Evolutionary conservation across 53 echinoderm and acorn worm genomes (phyloP).

Genomic region (Hippasteria phrygiana): DNA sequence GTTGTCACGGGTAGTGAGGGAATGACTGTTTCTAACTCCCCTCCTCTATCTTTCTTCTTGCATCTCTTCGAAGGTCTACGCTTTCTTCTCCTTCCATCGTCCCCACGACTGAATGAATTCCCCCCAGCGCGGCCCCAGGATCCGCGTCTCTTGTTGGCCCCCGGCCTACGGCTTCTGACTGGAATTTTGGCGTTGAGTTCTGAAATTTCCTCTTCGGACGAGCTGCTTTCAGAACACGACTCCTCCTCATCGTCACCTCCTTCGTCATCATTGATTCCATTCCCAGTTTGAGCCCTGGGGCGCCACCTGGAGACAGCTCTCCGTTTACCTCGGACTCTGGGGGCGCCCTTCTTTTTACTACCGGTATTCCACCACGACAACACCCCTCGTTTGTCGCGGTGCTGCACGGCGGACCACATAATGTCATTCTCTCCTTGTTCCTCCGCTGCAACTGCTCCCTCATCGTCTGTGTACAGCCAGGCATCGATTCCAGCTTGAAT

Average conservation of each 20-base stretch:
- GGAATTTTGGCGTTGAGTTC: not conserved
- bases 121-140: not conserved
- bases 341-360: not conserved
- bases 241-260: not conserved
- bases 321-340: not conserved
- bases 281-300: not conserved
- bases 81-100: not conserved
- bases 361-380: not conserved
- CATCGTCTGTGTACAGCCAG: not conserved
- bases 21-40: not conserved
- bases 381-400: not conserved
- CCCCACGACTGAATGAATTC: not conserved
- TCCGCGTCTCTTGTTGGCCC: not conserved
- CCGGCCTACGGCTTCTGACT: not conserved
- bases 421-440: not conserved
- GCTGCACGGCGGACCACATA: not conserved
- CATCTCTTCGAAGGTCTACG: not conserved
- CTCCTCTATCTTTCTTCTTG: not conserved
- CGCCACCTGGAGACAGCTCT: not conserved
- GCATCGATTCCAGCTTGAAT: not conserved
- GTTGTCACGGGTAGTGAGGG: not conserved
- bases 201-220: not conserved
- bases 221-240: not conserved
- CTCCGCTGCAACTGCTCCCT: not conserved
- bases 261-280: no score